phyloP scores from a whole-genome alignment of 2,113 vertebrate species.

The Kobus ellipsiprymnus region DNA sequence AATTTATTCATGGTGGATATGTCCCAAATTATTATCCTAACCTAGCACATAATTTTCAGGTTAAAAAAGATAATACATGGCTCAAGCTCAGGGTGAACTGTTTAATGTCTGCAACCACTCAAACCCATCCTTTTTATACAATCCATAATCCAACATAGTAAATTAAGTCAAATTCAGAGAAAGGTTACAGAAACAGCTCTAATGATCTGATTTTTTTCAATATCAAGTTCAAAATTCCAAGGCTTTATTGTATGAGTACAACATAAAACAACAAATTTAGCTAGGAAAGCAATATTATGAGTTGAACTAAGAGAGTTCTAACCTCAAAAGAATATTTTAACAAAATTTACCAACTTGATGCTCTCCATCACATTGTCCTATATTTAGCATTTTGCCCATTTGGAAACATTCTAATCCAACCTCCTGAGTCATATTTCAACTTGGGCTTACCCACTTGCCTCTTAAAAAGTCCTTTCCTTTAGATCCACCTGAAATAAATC shows the following conservation, averaged over 20 bases:
- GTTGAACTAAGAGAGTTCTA: not conserved
- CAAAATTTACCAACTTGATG: not conserved
- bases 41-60: not conserved
- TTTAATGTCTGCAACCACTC: not conserved
- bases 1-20: constrained; percentile 22
- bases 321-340: not conserved
- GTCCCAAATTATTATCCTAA: not conserved
- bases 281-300: not conserved
- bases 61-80: not conserved
- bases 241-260: not conserved
- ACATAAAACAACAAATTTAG: not conserved
- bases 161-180: constrained; percentile 25
- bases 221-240: not conserved
- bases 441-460: not conserved
- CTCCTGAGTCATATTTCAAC: not conserved
- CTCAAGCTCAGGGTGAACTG: not conserved
- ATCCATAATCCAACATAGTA: not conserved
- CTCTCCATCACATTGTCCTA: not conserved
- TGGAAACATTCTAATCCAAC: not conserved
- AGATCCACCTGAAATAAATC: not conserved
- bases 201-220: not conserved
- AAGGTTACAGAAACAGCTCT: not conserved
- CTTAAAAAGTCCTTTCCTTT: not conserved
- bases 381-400: not conserved
- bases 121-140: not conserved